phyloP scores from a whole-genome alignment of 2,797 vertebrate species.

The Chaetodon trifasciatus region DNA sequence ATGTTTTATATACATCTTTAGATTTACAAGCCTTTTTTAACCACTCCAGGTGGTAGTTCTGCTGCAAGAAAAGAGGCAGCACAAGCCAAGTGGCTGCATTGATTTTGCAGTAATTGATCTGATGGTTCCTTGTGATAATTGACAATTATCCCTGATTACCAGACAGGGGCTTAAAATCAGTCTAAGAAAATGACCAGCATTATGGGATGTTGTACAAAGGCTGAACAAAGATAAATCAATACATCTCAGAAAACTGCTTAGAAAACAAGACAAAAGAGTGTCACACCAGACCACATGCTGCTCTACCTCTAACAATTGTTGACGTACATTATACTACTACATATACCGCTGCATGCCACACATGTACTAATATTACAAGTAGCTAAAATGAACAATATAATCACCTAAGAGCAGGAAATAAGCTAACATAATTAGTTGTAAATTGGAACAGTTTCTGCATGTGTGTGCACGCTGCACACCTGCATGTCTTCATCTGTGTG shows the following conservation, averaged over 20 bases:
- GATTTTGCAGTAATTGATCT: slow-evolving; percentile 89
- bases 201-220: slow-evolving; percentile 87
- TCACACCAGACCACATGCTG: slow-evolving; percentile 66
- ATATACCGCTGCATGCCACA: slow-evolving; percentile 16
- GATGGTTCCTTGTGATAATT: slow-evolving; percentile 91
- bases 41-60: slow-evolving; percentile 66
- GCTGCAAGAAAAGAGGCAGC: slow-evolving; percentile 69
- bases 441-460: slow-evolving; percentile 22
- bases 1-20: slow-evolving; percentile 64
- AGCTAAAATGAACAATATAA: slow-evolving; percentile 32
- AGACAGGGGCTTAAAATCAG: slow-evolving; percentile 88
- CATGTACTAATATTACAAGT: slow-evolving; percentile 13
- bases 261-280: slow-evolving; percentile 77
- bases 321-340: slow-evolving; percentile 15
- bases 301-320: slow-evolving; percentile 53
- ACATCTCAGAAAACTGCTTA: slow-evolving; percentile 79
- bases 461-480: neutral
- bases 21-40: slow-evolving; percentile 59
- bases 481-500: slow-evolving; percentile 18
- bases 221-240: slow-evolving; percentile 87
- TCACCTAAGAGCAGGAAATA: slow-evolving; percentile 48
- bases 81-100: slow-evolving; percentile 83
- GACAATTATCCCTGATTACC: slow-evolving; percentile 91
- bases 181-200: slow-evolving; percentile 87
- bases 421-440: slow-evolving; percentile 23